phyloP scores from a whole-genome alignment of 1,140 invertebrate genomes.

The Acromyrmex echinatior region DNA sequence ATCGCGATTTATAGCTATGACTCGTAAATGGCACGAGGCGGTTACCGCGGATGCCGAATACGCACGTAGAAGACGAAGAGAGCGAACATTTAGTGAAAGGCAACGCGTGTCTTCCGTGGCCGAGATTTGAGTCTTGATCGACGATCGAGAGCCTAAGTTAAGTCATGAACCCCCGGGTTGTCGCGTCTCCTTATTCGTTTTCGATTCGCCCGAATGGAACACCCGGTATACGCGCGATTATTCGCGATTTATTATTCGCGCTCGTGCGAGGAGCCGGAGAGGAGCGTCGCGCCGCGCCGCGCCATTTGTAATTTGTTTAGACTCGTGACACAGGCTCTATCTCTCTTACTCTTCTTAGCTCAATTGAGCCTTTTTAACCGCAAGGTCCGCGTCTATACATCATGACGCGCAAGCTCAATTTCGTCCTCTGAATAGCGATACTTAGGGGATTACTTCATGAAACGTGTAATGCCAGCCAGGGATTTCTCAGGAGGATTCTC shows the following conservation, averaged over 20 bases:
- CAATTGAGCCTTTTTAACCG: conserved; percentile 63
- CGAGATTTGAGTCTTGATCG: conserved; percentile 81
- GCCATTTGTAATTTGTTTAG: conserved; percentile 49
- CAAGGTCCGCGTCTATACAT: conserved; percentile 29
- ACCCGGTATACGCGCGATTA: conserved; percentile 51
- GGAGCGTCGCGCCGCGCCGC: too few species aligned
- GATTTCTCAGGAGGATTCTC: conserved; percentile 73
- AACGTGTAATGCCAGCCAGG: conserved; percentile 46
- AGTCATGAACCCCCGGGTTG: conserved; percentile 60
- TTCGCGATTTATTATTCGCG: conserved; percentile 62
- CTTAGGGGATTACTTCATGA: conserved; percentile 69
- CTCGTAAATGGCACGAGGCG: conserved; percentile 75
- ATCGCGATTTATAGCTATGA: conserved; percentile 32
- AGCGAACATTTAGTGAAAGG: conserved; percentile 81
- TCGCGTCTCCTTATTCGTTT: background rate
- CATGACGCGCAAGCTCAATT: conserved; percentile 58
- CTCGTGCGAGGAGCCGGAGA: conserved; percentile 47
- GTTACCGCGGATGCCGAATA: conserved; percentile 77
- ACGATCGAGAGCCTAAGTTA: conserved; percentile 67
- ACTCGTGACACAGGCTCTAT: conserved; percentile 43
- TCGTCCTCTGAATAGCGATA: conserved; percentile 59
- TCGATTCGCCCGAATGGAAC: conserved; percentile 18
- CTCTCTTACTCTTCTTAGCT: conserved; percentile 29
- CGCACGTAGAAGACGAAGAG: conserved; percentile 74
- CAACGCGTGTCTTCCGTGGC: conserved; percentile 77